These are phyloP conservation scores for Linepithema humile DNA, from an alignment of 1,140 invertebrate species.

Conservation along the genomic window DNA sequence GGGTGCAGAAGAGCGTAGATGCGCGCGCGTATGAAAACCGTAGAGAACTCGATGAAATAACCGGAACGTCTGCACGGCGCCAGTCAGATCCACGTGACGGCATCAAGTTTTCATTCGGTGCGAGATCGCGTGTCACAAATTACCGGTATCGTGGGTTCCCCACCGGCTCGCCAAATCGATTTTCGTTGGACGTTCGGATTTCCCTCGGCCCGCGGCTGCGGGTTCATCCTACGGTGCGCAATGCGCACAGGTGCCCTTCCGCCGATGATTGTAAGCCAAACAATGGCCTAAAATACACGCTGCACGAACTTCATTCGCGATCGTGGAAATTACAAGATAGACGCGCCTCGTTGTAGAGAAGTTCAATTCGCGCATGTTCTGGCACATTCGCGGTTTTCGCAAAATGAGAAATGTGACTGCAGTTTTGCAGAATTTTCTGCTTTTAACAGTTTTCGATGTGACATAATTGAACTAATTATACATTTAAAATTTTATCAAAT, in stretches of 20 bases:
- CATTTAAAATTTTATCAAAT: background rate
- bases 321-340: conserved; percentile 47
- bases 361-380: conserved; percentile 23
- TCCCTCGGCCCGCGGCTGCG: conserved; percentile 25
- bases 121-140: conserved; percentile 82
- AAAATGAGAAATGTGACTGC: background rate
- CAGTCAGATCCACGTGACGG: conserved; percentile 72
- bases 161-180: conserved; percentile 75
- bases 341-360: background rate
- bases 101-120: conserved; percentile 79
- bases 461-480: background rate
- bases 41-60: conserved; percentile 62
- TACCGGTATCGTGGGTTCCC: conserved; percentile 73
- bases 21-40: conserved; percentile 17
- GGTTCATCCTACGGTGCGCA: background rate
- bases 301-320: conserved; percentile 32
- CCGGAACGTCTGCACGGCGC: conserved; percentile 66
- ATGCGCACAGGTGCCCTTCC: conserved; percentile 21
- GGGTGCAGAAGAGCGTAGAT: background rate
- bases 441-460: background rate
- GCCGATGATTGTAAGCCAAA: conserved; percentile 61
- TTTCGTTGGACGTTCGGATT: conserved; percentile 73
- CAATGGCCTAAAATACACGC: conserved; percentile 54
- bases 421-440: background rate
- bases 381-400: conserved; percentile 1